Evolutionary conservation across 2,888 invertebrate species (phyloP).

Genomic region (Pharmacophagus antenor): DNA sequence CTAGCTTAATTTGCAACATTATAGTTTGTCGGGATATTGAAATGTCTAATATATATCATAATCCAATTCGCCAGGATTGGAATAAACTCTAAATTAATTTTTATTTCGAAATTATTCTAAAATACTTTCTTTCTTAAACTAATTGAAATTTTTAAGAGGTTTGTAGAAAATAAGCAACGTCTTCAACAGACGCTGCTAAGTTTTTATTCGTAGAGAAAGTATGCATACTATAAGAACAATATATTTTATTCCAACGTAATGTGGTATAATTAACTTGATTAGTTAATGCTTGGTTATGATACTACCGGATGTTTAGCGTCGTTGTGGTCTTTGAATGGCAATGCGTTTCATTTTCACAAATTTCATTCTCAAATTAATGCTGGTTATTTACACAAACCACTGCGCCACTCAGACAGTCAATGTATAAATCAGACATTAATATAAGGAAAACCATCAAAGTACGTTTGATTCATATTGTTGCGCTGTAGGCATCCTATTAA

Average conservation of each 20-base stretch:
- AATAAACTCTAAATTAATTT: neutral
- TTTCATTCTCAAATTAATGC: no score
- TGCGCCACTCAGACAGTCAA: no score
- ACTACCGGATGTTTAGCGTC: neutral
- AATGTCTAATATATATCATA: no score
- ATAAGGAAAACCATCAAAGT: constrained; percentile 11
- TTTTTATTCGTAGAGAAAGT: no score
- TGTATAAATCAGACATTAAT: neutral
- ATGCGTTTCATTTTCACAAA: no score
- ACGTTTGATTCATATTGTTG: neutral
- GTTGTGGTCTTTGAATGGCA: neutral
- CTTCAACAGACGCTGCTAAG: no score
- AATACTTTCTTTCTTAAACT: no score
- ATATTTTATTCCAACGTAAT: neutral
- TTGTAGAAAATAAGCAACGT: neutral
- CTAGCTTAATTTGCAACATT: neutral
- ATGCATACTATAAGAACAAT: no score
- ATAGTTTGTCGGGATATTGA: neutral
- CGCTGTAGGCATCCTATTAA: neutral
- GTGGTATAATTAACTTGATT: neutral
- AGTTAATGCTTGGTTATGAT: neutral
- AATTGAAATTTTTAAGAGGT: no score
- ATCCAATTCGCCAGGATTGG: neutral
- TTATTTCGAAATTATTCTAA: neutral
- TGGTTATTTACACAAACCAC: no score